Conservation (phyloP, 2,113 vertebrate species). For the Phylloscopus whistleri region DNA sequence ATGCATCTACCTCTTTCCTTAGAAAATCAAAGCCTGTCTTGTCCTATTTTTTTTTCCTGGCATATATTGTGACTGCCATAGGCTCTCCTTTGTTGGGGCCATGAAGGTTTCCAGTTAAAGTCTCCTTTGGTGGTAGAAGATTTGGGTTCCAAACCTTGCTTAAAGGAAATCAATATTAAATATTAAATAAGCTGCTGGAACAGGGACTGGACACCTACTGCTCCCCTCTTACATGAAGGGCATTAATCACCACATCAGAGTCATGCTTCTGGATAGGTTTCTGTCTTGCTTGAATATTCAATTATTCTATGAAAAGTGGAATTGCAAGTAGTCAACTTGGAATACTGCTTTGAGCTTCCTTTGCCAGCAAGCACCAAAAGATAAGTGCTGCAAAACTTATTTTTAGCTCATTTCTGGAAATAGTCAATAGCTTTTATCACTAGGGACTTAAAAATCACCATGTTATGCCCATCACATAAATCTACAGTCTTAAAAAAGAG, state of each 20-base stretch:
- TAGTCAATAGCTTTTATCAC: background rate
- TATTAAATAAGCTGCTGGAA: background rate
- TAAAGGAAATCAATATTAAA: background rate
- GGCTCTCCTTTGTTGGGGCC: background rate
- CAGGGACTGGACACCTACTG: background rate
- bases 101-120: background rate
- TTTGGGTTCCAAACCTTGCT: background rate
- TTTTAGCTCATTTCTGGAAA: background rate
- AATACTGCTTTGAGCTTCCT: background rate
- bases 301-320: background rate
- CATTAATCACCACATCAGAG: background rate
- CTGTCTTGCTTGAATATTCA: constrained; percentile 10
- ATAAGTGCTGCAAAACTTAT: background rate
- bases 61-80: background rate
- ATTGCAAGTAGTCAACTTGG: background rate
- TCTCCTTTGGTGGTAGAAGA: background rate
- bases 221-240: background rate
- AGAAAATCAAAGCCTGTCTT: background rate
- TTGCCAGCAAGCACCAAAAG: background rate
- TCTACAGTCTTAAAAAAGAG: background rate
- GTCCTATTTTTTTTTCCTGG: background rate
- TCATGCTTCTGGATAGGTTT: background rate
- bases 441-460: background rate
- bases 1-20: background rate
- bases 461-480: background rate